Percentiles rank a stretch among this genome's conserved stretches.
These are phyloP conservation scores for Actinia tenebrosa DNA, from an alignment of 64 coral and sea anemone genomes.

Conservation along the genomic window DNA sequence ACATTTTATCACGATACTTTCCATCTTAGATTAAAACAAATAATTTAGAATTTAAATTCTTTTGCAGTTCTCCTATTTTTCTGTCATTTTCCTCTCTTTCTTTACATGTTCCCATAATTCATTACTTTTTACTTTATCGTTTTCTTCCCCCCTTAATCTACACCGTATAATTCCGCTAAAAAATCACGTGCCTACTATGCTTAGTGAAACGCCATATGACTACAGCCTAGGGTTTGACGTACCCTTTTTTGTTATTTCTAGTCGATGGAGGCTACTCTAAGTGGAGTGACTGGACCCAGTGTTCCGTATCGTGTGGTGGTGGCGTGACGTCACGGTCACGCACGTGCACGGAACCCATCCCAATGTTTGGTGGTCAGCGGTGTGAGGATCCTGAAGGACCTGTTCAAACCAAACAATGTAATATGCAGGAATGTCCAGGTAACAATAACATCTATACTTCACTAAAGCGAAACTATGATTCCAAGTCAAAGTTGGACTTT, in stretches of 20 bases:
- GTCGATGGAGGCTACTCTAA: slow-evolving; percentile 70
- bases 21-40: no score
- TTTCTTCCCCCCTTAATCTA: no score
- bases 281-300: slow-evolving; percentile 84
- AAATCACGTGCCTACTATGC: no score
- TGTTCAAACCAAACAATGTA: slow-evolving; percentile 81
- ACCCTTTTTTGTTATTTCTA: neutral
- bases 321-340: slow-evolving; percentile 72
- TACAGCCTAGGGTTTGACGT: neutral
- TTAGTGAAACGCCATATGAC: neutral
- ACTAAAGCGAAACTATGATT: neutral
- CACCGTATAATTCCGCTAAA: no score
- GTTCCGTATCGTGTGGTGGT: slow-evolving; percentile 60
- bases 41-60: no score
- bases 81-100: no score
- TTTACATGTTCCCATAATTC: no score
- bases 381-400: slow-evolving; percentile 59
- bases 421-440: slow-evolving; percentile 61
- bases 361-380: slow-evolving; percentile 70
- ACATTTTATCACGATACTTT: no score
- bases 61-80: no score
- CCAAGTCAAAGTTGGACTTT: no score
- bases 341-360: slow-evolving; percentile 74
- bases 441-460: neutral
- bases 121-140: no score